Evolutionary conservation across 2,113 vertebrate genomes (phyloP).

Genomic region (Oenanthe oenanthe): DNA sequence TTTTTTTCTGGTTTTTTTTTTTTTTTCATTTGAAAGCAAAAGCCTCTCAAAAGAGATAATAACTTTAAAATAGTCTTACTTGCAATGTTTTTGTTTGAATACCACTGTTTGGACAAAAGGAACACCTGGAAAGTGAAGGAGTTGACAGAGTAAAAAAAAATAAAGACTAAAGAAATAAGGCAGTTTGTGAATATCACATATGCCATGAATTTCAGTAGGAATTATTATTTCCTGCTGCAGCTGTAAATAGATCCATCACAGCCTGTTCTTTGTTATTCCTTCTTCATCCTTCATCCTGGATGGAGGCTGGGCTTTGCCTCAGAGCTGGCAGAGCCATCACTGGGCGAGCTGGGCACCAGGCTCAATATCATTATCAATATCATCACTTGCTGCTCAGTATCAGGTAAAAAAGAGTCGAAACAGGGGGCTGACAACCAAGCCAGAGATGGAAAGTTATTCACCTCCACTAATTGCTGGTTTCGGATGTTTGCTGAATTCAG

Average conservation of each 20-base stretch:
- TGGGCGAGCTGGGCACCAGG: background rate
- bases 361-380: background rate
- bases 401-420: background rate
- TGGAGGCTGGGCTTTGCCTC: background rate
- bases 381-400: background rate
- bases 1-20: background rate
- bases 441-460: background rate
- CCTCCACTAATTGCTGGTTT: slow-evolving; percentile 13
- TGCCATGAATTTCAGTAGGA: slow-evolving; percentile 47
- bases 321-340: background rate
- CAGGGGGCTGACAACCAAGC: background rate
- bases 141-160: slow-evolving; percentile 15
- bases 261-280: slow-evolving; percentile 37
- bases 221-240: slow-evolving; percentile 54
- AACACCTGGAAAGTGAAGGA: background rate
- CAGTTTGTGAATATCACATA: background rate
- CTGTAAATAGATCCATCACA: slow-evolving; percentile 60
- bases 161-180: slow-evolving; percentile 23
- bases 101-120: background rate
- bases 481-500: background rate
- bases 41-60: background rate
- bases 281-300: background rate
- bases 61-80: background rate
- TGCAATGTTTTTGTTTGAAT: background rate
- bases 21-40: background rate